Conservation (phyloP, 2,113 vertebrate species). For the Microcebus lehilahytsara region DNA sequence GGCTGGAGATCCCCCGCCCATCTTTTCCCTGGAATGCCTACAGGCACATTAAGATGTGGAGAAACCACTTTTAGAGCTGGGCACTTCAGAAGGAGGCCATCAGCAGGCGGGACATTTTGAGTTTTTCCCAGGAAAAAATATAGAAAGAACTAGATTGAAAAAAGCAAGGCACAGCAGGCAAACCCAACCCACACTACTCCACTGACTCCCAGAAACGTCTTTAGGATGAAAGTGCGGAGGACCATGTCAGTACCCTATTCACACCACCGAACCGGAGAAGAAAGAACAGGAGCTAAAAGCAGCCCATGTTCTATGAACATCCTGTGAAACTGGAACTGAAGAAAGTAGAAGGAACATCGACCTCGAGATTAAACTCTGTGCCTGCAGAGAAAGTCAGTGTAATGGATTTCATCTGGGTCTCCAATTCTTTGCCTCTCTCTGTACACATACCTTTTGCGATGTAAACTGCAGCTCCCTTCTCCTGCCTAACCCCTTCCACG, state of each 20-base stretch:
- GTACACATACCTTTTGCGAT: accelerated
- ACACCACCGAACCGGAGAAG: not conserved
- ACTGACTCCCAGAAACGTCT: not conserved
- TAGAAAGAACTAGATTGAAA: not conserved
- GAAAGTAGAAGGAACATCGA: accelerated
- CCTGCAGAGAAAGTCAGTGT: not conserved
- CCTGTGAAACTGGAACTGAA: not conserved
- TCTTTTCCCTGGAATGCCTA: not conserved
- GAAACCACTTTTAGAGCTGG: not conserved
- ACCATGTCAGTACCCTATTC: accelerated
- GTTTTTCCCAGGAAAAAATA: not conserved
- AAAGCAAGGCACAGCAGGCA: not conserved
- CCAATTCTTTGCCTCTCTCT: too few species aligned
- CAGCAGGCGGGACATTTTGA: not conserved
- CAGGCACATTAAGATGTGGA: too few species aligned
- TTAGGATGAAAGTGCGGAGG: not conserved
- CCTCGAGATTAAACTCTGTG: accelerated
- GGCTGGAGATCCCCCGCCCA: accelerated
- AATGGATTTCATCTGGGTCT: not conserved
- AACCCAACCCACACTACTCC: not conserved
- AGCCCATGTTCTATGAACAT: not conserved
- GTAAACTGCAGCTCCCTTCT: accelerated
- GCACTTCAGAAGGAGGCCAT: not conserved
- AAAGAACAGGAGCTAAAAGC: not conserved
- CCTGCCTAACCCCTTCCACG: accelerated